These are phyloP conservation scores for Misgurnus mizolepis DNA, from an alignment of 2,113 vertebrate species.

Conservation along the genomic window DNA sequence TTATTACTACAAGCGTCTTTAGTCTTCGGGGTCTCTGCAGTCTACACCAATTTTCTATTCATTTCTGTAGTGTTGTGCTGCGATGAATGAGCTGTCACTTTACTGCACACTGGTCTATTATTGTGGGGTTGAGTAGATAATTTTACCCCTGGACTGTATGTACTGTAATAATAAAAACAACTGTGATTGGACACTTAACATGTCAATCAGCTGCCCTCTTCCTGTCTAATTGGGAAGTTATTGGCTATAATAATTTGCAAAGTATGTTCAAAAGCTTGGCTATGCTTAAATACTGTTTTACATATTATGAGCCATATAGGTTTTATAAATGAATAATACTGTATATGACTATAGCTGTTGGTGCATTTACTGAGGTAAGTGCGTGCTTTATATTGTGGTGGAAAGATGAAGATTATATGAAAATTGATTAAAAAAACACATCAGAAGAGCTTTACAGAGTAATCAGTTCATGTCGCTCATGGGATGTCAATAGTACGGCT, in stretches of 20 bases:
- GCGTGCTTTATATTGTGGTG: background rate
- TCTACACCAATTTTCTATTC: too few species aligned
- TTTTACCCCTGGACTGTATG: too few species aligned
- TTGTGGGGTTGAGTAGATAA: too few species aligned
- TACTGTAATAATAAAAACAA: too few species aligned
- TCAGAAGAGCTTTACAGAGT: background rate
- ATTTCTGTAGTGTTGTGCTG: too few species aligned
- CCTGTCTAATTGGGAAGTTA: background rate
- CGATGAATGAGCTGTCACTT: too few species aligned
- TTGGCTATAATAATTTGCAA: background rate
- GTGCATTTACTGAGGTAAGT: conserved; percentile 13
- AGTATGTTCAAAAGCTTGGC: too few species aligned
- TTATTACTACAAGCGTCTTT: too few species aligned
- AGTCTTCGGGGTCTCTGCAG: too few species aligned
- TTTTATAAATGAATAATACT: background rate
- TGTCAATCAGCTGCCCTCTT: background rate
- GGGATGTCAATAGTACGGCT: background rate
- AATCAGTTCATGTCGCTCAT: background rate
- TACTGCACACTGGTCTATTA: too few species aligned
- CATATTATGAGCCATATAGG: too few species aligned
- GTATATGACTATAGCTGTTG: conserved; percentile 16
- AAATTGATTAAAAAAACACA: conserved; percentile 2
- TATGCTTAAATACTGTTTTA: too few species aligned
- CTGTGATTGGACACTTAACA: background rate
- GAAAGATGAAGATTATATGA: conserved; percentile 5